Evolutionary conservation across 2,888 invertebrate genomes (phyloP).

Genomic region (Zhengitettix transpicula): DNA sequence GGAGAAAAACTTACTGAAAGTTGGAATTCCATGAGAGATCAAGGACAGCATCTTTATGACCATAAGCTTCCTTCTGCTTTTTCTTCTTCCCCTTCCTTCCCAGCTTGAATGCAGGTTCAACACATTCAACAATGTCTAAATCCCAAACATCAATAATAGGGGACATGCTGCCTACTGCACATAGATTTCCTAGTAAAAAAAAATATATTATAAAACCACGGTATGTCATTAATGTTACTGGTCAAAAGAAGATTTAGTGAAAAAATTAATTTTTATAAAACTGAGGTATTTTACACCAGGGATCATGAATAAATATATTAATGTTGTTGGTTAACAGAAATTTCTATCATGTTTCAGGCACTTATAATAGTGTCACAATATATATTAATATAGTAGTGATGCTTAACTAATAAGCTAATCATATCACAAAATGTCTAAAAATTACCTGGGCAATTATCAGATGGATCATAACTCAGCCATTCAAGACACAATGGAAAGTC

Average conservation of each 20-base stretch:
- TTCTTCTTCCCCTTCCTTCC: constrained; percentile 58
- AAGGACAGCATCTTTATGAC: constrained; percentile 82
- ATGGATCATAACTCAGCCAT: constrained; percentile 81
- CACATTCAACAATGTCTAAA: constrained; percentile 76
- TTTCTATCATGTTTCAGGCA: no score
- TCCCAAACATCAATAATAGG: constrained; percentile 93
- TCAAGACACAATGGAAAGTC: constrained; percentile 85
- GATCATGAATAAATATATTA: no score
- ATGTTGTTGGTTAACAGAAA: no score
- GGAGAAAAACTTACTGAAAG: constrained; percentile 39
- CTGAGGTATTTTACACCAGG: no score
- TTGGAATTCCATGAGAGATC: constrained; percentile 81
- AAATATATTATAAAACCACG: no score
- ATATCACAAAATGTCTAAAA: not conserved
- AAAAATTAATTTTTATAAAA: no score
- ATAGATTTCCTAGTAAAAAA: constrained; percentile 43
- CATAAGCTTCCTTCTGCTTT: constrained; percentile 45
- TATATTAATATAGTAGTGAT: no score
- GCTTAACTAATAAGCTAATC: not conserved
- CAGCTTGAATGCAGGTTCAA: constrained; percentile 74
- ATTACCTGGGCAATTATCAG: not conserved
- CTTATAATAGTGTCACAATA: no score
- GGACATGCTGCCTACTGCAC: constrained; percentile 86
- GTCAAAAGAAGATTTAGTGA: no score
- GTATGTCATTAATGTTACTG: no score